phyloP scores from a whole-genome alignment of 2,888 invertebrate species.

The Carpatolechia fugitivella region DNA sequence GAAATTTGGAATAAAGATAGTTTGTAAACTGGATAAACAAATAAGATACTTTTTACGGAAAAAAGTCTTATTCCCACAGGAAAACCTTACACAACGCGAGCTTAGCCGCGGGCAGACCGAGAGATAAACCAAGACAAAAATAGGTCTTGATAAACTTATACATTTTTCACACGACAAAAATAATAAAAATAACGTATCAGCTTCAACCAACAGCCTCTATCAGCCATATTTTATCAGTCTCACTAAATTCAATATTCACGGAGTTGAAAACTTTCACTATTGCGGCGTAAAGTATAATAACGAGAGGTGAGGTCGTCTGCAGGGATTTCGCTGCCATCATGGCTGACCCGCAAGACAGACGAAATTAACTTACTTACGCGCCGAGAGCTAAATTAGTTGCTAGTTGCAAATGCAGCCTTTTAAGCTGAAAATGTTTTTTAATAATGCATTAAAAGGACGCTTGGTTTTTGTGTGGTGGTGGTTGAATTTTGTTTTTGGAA shows the following conservation, averaged over 20 bases:
- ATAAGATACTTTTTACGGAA: too few species aligned
- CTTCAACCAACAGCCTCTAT: neutral
- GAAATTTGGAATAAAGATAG: too few species aligned
- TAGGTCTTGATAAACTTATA: too few species aligned
- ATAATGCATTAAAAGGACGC: neutral
- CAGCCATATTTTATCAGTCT: constrained; percentile 59
- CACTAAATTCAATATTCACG: constrained; percentile 75
- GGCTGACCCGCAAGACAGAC: constrained; percentile 50
- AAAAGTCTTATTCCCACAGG: too few species aligned
- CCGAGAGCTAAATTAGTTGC: constrained; percentile 51
- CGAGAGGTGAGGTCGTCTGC: constrained; percentile 72
- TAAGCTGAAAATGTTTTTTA: constrained; percentile 21
- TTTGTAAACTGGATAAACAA: too few species aligned
- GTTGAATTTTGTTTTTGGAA: too few species aligned
- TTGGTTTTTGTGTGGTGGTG: neutral
- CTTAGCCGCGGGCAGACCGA: too few species aligned
- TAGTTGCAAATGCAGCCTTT: constrained; percentile 43
- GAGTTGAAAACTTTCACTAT: constrained; percentile 77
- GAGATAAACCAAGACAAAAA: too few species aligned
- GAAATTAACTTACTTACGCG: constrained; percentile 62
- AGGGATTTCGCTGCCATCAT: constrained; percentile 64
- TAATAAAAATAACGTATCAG: too few species aligned
- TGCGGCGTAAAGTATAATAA: constrained; percentile 72
- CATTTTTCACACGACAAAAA: too few species aligned
- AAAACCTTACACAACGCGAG: too few species aligned